These are phyloP conservation scores for Exocentrus adspersus DNA, from an alignment of 2,888 invertebrate genomes.

Conservation along the genomic window DNA sequence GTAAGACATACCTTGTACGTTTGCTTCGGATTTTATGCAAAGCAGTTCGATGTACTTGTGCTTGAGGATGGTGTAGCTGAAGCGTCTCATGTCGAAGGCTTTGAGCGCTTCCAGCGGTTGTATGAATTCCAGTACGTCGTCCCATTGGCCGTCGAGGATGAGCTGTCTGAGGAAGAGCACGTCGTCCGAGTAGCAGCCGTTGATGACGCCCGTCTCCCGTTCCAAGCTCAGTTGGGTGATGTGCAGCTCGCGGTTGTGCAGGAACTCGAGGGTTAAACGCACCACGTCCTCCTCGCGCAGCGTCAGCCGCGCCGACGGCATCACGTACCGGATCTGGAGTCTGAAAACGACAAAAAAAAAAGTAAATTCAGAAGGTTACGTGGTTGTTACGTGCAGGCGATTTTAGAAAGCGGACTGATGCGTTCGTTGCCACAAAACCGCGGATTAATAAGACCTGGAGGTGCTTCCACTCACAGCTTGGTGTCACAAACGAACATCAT, in stretches of 20 bases:
- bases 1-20: background rate
- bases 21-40: conserved; percentile 92
- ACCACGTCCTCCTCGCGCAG: conserved; percentile 91
- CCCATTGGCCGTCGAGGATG: conserved; percentile 98
- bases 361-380: too few relatives aligned
- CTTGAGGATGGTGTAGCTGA: conserved; percentile 86
- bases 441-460: too few relatives aligned
- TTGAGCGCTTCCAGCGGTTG: conserved; percentile 88
- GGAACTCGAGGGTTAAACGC: conserved; percentile 84
- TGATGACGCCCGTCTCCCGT: conserved; percentile 94
- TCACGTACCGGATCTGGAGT: conserved; percentile 67
- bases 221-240: conserved; percentile 91
- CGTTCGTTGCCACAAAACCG: too few relatives aligned
- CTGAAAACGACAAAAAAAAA: too few relatives aligned
- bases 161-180: conserved; percentile 92
- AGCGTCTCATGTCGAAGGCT: conserved; percentile 84
- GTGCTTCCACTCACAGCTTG: too few relatives aligned
- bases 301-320: conserved; percentile 86
- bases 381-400: too few relatives aligned
- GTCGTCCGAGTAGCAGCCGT: conserved; percentile 93
- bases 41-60: conserved; percentile 94
- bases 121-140: conserved; percentile 95
- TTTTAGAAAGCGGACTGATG: too few relatives aligned
- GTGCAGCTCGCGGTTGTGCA: conserved; percentile 89
- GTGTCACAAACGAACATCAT: too few relatives aligned